phyloP scores from a whole-genome alignment of 30 jellyfish, hydroid and myxozoan species.

The Pelagia noctiluca region DNA sequence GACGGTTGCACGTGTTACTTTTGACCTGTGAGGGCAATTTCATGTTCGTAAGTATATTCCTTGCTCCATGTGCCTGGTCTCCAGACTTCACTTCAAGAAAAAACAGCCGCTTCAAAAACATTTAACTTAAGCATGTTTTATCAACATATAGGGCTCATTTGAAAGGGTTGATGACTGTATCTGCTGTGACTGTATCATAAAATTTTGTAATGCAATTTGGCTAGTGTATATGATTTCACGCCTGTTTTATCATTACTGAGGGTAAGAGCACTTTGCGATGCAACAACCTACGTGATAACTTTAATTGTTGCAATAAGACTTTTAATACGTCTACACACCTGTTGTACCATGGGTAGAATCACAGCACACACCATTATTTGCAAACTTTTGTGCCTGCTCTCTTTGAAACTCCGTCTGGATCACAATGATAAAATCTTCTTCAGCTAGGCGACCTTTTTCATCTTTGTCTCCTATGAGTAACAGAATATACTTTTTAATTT shows the following conservation, averaged over 20 bases:
- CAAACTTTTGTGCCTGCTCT: slow-evolving; percentile 11
- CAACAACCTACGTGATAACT: too few relatives aligned
- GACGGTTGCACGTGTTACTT: too few relatives aligned
- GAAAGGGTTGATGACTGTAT: neutral
- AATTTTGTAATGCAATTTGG: neutral
- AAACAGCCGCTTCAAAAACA: too few relatives aligned
- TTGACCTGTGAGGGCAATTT: too few relatives aligned
- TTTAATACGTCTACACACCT: too few relatives aligned
- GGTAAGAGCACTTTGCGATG: neutral
- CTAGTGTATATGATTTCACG: neutral
- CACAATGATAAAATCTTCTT: slow-evolving; percentile 39
- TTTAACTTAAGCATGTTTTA: too few relatives aligned
- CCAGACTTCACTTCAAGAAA: too few relatives aligned
- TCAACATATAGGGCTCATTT: too few relatives aligned
- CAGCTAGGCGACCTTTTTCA: neutral
- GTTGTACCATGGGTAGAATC: slow-evolving; percentile 64
- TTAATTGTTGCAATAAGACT: neutral
- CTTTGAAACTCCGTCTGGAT: slow-evolving; percentile 56
- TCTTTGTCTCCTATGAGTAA: neutral
- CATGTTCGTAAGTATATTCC: too few relatives aligned
- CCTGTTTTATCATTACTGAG: neutral
- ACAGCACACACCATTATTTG: slow-evolving; percentile 39
- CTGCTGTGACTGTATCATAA: neutral
- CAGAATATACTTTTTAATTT: too few relatives aligned
- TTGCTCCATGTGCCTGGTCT: too few relatives aligned